Percentiles rank a stretch among this genome's conserved stretches.
phyloP scores from a whole-genome alignment of 2,797 vertebrate species.

The Eremophila alpestris region DNA sequence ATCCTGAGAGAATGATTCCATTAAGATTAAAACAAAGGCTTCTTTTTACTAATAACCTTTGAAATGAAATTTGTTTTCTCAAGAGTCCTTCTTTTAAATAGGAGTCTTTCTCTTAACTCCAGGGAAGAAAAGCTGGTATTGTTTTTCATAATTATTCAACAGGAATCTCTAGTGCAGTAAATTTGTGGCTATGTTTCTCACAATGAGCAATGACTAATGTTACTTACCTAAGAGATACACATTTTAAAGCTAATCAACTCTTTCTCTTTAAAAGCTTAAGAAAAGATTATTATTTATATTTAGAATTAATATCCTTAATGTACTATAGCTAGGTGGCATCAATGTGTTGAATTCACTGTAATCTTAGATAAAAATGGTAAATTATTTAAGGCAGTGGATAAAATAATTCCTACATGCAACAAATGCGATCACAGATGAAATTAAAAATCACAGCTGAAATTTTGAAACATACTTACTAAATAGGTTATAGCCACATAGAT shows the following conservation, averaged over 20 bases:
- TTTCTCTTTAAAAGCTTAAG: not conserved
- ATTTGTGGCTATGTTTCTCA: not conserved
- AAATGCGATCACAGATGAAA: not conserved
- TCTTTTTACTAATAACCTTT: slow-evolving; percentile 57
- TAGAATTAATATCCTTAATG: not conserved
- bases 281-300: not conserved
- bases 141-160: slow-evolving; percentile 43
- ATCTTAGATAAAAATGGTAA: not conserved
- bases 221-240: not conserved
- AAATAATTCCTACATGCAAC: not conserved
- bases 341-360: not conserved
- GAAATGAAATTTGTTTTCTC: slow-evolving; percentile 62
- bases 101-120: slow-evolving; percentile 14
- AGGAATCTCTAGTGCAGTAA: not conserved
- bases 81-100: slow-evolving; percentile 29
- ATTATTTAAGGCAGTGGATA: not conserved
- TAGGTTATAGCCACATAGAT: not conserved
- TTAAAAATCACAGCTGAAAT: not conserved
- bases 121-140: slow-evolving; percentile 2
- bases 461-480: not conserved
- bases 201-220: not conserved
- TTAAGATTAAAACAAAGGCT: slow-evolving; percentile 62
- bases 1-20: slow-evolving; percentile 60
- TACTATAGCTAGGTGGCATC: not conserved
- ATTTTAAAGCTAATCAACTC: not conserved